A percentile compares a stretch with the other conserved stretches of the same genome.
These are phyloP conservation scores for Rhingia rostrata DNA, from an alignment of 2,888 invertebrate species.

Conservation along the genomic window DNA sequence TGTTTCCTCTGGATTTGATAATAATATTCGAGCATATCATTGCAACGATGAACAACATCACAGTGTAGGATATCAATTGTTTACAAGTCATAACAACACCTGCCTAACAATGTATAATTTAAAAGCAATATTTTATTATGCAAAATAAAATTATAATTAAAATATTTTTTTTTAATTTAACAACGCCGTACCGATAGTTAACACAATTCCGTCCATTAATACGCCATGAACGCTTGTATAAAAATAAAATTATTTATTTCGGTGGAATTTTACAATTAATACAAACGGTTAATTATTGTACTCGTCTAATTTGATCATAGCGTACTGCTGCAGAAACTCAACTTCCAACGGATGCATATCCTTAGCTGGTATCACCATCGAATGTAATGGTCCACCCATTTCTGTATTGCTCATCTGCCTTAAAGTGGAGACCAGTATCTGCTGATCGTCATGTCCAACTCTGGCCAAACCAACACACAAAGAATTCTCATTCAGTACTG, in stretches of 20 bases:
- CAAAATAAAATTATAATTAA: too few relatives aligned
- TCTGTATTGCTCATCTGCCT: conserved; percentile 88
- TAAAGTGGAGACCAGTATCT: conserved; percentile 89
- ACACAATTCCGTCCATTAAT: background rate
- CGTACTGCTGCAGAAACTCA: conserved; percentile 91
- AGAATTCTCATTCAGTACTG: conserved; percentile 84
- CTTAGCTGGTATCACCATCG: conserved; percentile 93
- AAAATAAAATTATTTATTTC: conserved; percentile 71
- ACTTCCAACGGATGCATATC: conserved; percentile 94
- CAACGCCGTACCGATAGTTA: too few relatives aligned
- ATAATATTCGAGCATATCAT: too few relatives aligned
- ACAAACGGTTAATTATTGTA: conserved; percentile 79
- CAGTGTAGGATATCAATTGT: too few relatives aligned
- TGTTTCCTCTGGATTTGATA: too few relatives aligned
- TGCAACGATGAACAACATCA: too few relatives aligned
- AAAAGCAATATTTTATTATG: too few relatives aligned
- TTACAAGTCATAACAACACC: too few relatives aligned
- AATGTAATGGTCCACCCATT: conserved; percentile 96
- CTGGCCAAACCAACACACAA: conserved; percentile 94
- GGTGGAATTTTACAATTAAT: conserved; percentile 68
- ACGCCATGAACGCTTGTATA: conserved; percentile 33
- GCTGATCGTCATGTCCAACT: conserved; percentile 93
- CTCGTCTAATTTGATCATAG: conserved; percentile 80
- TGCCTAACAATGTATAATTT: too few relatives aligned
- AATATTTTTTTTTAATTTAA: too few relatives aligned